These are phyloP conservation scores for Melanotaenia maccullochi DNA, from an alignment of 2,797 vertebrate species.

Conservation along the genomic window DNA sequence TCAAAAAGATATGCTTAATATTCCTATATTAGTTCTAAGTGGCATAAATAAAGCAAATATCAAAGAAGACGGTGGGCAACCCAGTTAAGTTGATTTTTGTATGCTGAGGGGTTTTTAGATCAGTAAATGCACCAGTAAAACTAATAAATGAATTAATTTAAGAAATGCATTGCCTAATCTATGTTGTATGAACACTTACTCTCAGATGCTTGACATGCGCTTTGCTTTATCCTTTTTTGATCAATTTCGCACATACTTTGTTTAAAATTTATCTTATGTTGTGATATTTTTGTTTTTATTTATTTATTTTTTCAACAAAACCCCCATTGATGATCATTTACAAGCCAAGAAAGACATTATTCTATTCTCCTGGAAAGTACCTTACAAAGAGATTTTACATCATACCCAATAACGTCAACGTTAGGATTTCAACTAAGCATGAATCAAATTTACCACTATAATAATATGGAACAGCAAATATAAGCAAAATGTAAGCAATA, in stretches of 20 bases:
- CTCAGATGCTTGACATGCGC: background rate
- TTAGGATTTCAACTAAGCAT: background rate
- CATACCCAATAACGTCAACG: background rate
- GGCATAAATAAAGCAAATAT: background rate
- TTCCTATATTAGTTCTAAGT: background rate
- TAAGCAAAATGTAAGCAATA: background rate
- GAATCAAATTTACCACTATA: background rate
- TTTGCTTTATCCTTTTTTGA: background rate
- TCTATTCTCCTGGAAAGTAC: background rate
- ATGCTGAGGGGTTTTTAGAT: background rate
- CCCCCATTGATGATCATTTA: background rate
- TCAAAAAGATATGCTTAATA: background rate
- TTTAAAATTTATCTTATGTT: background rate
- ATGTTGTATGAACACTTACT: background rate
- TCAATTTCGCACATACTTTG: background rate
- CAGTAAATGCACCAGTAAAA: background rate
- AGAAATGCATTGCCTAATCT: background rate
- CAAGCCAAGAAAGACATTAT: background rate
- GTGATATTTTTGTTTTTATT: background rate
- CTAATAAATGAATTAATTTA: background rate
- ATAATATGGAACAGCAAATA: background rate
- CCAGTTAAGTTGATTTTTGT: background rate
- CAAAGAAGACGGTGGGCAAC: background rate
- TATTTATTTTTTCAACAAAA: background rate
- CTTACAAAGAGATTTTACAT: background rate